Conservation (phyloP, 2,888 invertebrate species). For the Drosophila picticornis region DNA sequence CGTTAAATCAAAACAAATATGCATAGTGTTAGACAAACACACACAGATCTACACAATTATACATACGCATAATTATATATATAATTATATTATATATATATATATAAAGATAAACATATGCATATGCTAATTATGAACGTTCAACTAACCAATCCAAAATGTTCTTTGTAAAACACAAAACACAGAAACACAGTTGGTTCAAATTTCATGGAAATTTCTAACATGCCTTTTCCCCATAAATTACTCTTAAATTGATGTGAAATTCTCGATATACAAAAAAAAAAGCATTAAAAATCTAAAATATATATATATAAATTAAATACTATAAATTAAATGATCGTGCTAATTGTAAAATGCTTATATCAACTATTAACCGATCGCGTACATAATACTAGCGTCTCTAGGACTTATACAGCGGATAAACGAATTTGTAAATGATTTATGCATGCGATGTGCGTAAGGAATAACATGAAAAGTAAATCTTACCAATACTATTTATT, state of each 20-base stretch:
- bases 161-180: conserved; percentile 52
- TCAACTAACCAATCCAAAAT: conserved; percentile 38
- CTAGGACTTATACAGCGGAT: conserved; percentile 13
- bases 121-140: conserved; percentile 30
- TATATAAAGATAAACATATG: conserved; percentile 16
- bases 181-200: conserved; percentile 43
- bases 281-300: conserved; percentile 50
- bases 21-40: conserved; percentile 34
- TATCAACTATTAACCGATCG: conserved; percentile 7
- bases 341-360: conserved; percentile 42
- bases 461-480: conserved; percentile 12
- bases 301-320: conserved; percentile 25
- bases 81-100: conserved; percentile 10
- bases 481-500: conserved; percentile 11
- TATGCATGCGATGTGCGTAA: conserved; percentile 21
- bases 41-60: not conserved
- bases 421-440: conserved; percentile 34
- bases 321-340: conserved; percentile 22
- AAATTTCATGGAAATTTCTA: conserved; percentile 68
- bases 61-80: conserved; percentile 6
- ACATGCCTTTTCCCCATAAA: conserved; percentile 53
- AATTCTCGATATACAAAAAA: conserved; percentile 37
- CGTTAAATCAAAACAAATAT: conserved; percentile 42
- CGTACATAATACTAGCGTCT: conserved; percentile 12
- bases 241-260: conserved; percentile 15